These are phyloP conservation scores for Xenops minutus DNA, from an alignment of 2,797 vertebrate species.

Conservation along the genomic window DNA sequence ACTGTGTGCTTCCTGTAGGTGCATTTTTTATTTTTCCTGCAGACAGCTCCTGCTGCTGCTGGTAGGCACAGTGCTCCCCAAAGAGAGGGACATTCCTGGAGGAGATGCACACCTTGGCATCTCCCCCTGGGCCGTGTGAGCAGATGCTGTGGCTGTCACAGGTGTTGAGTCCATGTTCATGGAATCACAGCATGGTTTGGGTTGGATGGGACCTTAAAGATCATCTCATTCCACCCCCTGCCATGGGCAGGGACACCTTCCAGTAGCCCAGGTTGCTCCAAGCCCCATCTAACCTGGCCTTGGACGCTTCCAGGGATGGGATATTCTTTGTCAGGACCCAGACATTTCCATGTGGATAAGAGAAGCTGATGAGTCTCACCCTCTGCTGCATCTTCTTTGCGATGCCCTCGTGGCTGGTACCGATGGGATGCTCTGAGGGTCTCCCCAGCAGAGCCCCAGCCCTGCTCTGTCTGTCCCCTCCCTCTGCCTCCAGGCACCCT, in stretches of 20 bases:
- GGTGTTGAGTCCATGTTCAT: too few relatives aligned
- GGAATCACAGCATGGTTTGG: background rate
- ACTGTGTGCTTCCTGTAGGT: background rate
- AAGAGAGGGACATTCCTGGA: background rate
- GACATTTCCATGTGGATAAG: background rate
- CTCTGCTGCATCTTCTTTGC: background rate
- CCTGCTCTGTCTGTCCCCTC: background rate
- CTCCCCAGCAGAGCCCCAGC: background rate
- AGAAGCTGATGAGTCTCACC: background rate
- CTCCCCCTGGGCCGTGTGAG: background rate
- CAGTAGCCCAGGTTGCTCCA: background rate
- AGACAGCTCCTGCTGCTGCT: background rate
- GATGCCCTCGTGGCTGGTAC: background rate
- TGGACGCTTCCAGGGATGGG: background rate
- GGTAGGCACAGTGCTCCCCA: background rate
- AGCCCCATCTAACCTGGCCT: background rate
- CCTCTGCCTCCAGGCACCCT: accelerated
- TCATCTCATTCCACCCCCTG: background rate
- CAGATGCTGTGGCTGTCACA: background rate
- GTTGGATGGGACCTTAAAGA: background rate
- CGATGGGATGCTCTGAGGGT: background rate
- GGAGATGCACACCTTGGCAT: background rate
- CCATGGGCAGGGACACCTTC: background rate
- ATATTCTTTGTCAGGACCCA: background rate
- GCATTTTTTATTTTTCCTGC: background rate